Evolutionary conservation across 2,113 vertebrate species (phyloP), one percentile per base, ranked within the genome.

Genomic region (Sebastes fasciatus): DNA sequence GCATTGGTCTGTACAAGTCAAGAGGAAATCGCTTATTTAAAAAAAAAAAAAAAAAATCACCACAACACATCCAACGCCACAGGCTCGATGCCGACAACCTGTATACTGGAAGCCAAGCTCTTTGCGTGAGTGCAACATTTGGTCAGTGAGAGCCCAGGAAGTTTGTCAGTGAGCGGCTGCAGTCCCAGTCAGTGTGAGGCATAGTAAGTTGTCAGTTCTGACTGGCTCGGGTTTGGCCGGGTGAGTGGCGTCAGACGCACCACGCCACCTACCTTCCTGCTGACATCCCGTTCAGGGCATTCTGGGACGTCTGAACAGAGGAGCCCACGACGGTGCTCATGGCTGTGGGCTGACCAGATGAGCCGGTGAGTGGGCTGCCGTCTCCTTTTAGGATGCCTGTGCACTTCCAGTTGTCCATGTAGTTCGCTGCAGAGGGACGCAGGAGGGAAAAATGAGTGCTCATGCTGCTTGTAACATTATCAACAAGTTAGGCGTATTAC

Each of bases 391-490:
- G 94, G 91, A 99, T 97, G 78, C 97, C 98, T 14, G 97, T 99
- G 86, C 98, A 99, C 88, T 99, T 99, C 98, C 98, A 99, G 93
- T 98, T 99, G 93, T 98, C 97, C 98, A 99, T 99, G 92, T 99
- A 99, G 92, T 99, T 99, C 52, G 98, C 98, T 99, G 94, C 17
- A 74, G 17, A 81, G 26, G 61, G 3, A 82, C 6, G 57, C 4
- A 57, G 60, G 62, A 58, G 8, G 34, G 6, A 2, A 58, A 63
- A 61, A 12, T 58, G 2, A 26, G 66, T 1, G 48, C 14, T 75
- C 42, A 12, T 0, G 1, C 3, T 21, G 23, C 40, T 64, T 69
- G 2, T 14, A 17, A 66, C 51, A 48, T 13, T 1, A 45, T 54
- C 34, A 43, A 10, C 34, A 34, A 34, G 34, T 34, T 34, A 34